These are phyloP conservation scores for Ctena decussata DNA, from an alignment of 2,888 invertebrate genomes.

Conservation along the genomic window DNA sequence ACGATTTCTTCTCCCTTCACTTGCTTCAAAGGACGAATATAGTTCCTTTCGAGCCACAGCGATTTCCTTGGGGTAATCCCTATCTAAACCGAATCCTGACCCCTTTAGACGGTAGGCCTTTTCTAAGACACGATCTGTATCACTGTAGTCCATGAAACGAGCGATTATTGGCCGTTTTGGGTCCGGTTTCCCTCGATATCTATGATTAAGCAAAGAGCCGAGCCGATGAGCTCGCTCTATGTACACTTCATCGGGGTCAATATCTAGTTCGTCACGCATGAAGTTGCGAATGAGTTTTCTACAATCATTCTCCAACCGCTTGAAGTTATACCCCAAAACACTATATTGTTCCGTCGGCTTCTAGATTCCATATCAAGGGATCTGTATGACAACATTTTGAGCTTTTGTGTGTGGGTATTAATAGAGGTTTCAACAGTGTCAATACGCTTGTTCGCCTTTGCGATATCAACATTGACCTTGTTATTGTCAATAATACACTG, in stretches of 20 bases:
- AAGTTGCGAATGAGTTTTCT: neutral
- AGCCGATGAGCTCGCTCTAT: neutral
- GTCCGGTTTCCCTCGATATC: neutral
- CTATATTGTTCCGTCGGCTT: neutral
- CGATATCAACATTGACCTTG: neutral
- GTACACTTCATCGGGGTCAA: neutral
- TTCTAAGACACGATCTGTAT: neutral
- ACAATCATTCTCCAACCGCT: neutral
- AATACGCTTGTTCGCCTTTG: neutral
- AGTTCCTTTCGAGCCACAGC: neutral
- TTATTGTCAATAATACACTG: neutral
- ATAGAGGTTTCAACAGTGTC: too few relatives aligned
- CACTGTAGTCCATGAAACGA: neutral
- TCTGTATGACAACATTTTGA: neutral
- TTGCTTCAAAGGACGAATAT: neutral
- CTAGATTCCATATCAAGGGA: neutral
- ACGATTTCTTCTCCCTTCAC: neutral
- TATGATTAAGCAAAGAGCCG: neutral
- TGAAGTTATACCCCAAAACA: neutral
- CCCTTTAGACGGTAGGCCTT: neutral
- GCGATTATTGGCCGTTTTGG: neutral
- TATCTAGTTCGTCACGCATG: neutral
- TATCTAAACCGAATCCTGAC: neutral
- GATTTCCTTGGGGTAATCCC: neutral
- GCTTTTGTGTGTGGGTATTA: neutral